Evolutionary conservation across 2,797 vertebrate genomes (phyloP).

Genomic region (Siniperca obscura): DNA sequence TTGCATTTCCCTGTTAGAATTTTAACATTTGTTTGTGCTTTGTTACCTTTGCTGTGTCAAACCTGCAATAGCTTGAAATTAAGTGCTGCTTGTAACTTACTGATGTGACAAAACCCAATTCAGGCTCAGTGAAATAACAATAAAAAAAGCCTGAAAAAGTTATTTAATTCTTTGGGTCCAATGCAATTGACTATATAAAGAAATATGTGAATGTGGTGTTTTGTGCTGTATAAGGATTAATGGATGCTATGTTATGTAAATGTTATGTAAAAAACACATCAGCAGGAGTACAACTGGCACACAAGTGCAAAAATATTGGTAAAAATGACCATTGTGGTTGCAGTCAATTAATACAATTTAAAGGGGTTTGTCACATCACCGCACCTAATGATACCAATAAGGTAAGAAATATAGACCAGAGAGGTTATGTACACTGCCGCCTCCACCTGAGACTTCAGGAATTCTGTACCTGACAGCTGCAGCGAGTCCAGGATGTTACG

Average conservation of each 20-base stretch:
- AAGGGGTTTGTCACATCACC: neutral
- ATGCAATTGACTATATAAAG: neutral
- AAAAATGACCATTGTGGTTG: neutral
- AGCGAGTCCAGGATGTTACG: constrained; percentile 92
- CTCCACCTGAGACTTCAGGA: neutral
- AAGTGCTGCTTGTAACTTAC: neutral
- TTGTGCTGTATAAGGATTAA: neutral
- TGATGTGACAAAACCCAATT: neutral
- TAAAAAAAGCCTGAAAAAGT: neutral
- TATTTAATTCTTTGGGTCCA: neutral
- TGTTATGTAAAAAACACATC: no score
- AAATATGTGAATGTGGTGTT: neutral
- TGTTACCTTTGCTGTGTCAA: neutral
- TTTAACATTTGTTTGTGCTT: neutral
- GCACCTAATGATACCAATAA: neutral
- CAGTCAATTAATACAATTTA: neutral
- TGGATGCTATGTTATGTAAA: neutral
- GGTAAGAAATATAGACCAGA: neutral
- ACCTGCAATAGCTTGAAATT: neutral
- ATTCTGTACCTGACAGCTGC: constrained; percentile 86
- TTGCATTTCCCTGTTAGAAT: neutral
- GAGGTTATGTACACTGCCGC: neutral
- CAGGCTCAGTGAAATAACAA: neutral
- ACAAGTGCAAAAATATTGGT: neutral
- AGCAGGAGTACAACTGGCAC: no score